phyloP scores from a whole-genome alignment of 2,113 vertebrate genomes.

The Chlorocebus sabaeus region DNA sequence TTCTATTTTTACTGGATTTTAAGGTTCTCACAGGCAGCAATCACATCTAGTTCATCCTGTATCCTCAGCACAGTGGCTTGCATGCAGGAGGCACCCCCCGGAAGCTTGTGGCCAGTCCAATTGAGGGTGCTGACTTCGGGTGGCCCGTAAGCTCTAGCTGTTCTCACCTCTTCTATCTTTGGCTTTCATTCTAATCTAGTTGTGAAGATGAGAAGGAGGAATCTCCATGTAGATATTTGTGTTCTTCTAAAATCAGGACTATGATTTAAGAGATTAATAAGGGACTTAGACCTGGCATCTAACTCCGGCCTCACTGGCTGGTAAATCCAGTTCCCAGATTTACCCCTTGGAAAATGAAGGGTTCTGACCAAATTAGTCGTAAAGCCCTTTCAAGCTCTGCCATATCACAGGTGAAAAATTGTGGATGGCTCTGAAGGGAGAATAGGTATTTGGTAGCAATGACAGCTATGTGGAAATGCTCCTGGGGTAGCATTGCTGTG shows the following conservation, averaged over 20 bases:
- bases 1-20: neutral
- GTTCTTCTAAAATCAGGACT: neutral
- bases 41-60: neutral
- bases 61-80: neutral
- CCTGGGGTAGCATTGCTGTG: no score
- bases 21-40: neutral
- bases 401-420: neutral
- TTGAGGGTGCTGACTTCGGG: neutral
- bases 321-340: neutral
- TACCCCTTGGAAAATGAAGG: neutral
- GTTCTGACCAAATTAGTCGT: neutral
- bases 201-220: neutral
- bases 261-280: neutral
- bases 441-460: neutral
- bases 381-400: neutral
- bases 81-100: no score
- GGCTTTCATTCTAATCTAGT: neutral
- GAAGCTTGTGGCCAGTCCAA: neutral
- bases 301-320: neutral
- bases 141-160: neutral
- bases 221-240: neutral
- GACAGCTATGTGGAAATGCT: neutral
- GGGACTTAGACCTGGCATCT: neutral
- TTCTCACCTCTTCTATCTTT: neutral
- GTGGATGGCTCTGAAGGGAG: neutral